These are phyloP conservation scores for Drosophila monieri DNA, from an alignment of 2,888 invertebrate genomes.

Conservation along the genomic window DNA sequence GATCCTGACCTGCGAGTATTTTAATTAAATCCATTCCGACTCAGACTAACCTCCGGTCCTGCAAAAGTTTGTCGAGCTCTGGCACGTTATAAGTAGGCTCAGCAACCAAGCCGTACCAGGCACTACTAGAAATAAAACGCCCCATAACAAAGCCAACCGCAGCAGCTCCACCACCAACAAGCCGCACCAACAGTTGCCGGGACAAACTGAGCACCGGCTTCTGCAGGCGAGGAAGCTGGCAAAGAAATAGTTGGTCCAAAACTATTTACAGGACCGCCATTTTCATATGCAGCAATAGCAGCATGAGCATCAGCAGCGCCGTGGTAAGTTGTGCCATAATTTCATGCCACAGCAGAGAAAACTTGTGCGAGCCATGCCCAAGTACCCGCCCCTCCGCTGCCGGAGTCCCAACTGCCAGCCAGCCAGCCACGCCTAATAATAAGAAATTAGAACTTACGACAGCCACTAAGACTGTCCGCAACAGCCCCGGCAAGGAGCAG, in stretches of 20 bases:
- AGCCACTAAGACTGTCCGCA: constrained; percentile 74
- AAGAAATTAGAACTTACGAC: constrained; percentile 80
- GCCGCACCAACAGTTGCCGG: constrained; percentile 15
- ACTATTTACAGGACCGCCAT: constrained; percentile 71
- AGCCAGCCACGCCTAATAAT: constrained; percentile 72
- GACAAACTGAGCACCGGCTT: constrained; percentile 5
- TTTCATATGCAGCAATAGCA: constrained; percentile 65
- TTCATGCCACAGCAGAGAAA: constrained; percentile 70
- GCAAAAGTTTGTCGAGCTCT: constrained; percentile 49
- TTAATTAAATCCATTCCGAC: constrained; percentile 66
- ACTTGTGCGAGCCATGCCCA: constrained; percentile 61
- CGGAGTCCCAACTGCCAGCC: constrained; percentile 35
- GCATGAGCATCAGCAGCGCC: constrained; percentile 28
- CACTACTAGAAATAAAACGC: constrained; percentile 12
- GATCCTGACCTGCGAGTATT: constrained; percentile 44
- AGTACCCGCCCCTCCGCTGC: not conserved
- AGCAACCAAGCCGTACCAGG: constrained; percentile 32
- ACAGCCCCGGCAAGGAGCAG: constrained; percentile 45
- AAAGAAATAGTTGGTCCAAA: constrained; percentile 67
- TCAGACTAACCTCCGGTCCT: constrained; percentile 10
- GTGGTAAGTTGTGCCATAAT: constrained; percentile 74
- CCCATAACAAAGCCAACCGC: constrained; percentile 69
- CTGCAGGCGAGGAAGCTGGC: constrained; percentile 18
- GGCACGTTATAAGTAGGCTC: constrained; percentile 54
- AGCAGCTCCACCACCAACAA: constrained; percentile 29